Conservation (phyloP, 2,113 vertebrate species). For the Pholis gunnellus region DNA sequence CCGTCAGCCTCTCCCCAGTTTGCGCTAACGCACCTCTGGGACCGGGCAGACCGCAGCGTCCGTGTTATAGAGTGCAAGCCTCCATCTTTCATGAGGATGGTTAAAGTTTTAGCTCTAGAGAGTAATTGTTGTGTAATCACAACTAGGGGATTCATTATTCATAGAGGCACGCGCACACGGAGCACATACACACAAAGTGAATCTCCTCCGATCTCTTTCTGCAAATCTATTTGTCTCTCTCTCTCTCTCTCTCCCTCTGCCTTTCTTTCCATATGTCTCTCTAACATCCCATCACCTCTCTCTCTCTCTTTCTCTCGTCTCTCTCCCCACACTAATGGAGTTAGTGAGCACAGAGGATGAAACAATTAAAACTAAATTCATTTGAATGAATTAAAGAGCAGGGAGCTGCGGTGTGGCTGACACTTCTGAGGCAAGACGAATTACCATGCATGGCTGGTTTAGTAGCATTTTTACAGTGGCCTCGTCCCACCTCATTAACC, state of each 20-base stretch:
- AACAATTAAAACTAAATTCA: slow-evolving; percentile 79
- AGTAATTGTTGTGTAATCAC: slow-evolving; percentile 79
- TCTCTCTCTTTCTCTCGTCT: slow-evolving; percentile 35
- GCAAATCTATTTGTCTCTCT: slow-evolving; percentile 1
- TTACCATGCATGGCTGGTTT: slow-evolving; percentile 74
- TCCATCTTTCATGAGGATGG: slow-evolving; percentile 68
- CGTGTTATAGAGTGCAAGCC: slow-evolving; percentile 47
- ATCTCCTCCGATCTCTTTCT: slow-evolving; percentile 29
- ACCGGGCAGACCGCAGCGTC: slow-evolving; percentile 20
- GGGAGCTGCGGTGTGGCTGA: slow-evolving; percentile 58
- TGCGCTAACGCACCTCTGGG: slow-evolving; percentile 63
- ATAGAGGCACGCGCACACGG: slow-evolving; percentile 41
- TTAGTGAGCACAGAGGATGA: slow-evolving; percentile 70
- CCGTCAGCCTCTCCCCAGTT: slow-evolving; percentile 51
- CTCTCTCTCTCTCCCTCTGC: slow-evolving; percentile 30
- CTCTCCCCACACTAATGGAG: slow-evolving; percentile 68
- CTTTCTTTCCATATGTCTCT: slow-evolving; percentile 28
- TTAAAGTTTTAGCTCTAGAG: slow-evolving; percentile 71
- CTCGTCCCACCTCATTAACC: slow-evolving; percentile 69
- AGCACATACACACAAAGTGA: slow-evolving; percentile 29
- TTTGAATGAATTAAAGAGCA: slow-evolving; percentile 77
- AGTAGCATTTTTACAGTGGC: slow-evolving; percentile 65
- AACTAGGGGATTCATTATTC: slow-evolving; percentile 74
- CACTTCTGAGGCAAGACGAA: slow-evolving; percentile 73
- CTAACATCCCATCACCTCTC: slow-evolving; percentile 1